phyloP scores from a whole-genome alignment of 2,113 vertebrate species.

The human region GRCh38 chr15:44244501-44245000 shows the following conservation, averaged over 20 bases:
- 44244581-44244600: not conserved
- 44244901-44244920: constrained; percentile 5
- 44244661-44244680: not conserved
- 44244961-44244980: not conserved
- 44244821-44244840: not conserved
- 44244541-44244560: not conserved
- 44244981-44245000: not conserved
- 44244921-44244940: constrained; percentile 1
- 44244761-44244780: not conserved
- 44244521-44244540: not conserved
- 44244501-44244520: not conserved
- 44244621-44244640: not conserved
- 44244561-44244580: not conserved
- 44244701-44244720: not conserved
- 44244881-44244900: not conserved
- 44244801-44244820: not conserved
- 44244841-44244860: not conserved
- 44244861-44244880: not conserved
- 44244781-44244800: not conserved
- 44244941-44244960: not conserved
- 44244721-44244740: not conserved
- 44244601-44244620: not conserved
- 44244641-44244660: not conserved
- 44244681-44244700: not conserved
- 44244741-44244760: not conserved